Evolutionary conservation across 1,140 invertebrate genomes (phyloP).

Genomic region (Cydia splendana): DNA sequence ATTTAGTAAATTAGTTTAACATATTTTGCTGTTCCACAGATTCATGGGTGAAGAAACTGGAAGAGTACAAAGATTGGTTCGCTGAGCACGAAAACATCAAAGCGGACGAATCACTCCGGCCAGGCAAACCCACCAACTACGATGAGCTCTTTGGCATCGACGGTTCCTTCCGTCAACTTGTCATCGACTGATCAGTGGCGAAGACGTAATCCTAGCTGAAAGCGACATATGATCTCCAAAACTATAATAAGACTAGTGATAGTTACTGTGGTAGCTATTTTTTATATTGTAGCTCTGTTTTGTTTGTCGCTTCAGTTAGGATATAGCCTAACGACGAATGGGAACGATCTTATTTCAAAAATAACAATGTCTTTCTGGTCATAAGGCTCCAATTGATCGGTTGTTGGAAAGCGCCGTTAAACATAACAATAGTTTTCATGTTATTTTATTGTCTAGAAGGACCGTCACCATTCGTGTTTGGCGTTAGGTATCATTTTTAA

Average conservation of each 20-base stretch:
- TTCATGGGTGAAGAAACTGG: slow-evolving; percentile 87
- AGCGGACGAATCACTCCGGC: slow-evolving; percentile 87
- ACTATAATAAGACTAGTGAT: neutral
- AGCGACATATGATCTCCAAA: neutral
- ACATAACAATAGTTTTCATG: no score
- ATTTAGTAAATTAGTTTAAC: neutral
- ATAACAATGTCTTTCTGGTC: no score
- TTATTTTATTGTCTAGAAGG: neutral
- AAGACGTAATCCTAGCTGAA: neutral
- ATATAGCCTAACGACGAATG: neutral
- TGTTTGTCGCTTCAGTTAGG: slow-evolving; percentile 9
- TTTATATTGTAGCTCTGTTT: neutral
- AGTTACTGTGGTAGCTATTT: neutral
- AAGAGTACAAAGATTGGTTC: slow-evolving; percentile 89
- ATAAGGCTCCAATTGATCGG: no score
- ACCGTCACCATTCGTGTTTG: slow-evolving; percentile 2
- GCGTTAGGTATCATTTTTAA: neutral
- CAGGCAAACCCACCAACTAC: slow-evolving; percentile 82
- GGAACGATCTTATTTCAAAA: neutral
- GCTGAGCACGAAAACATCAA: slow-evolving; percentile 87
- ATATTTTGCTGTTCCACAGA: slow-evolving; percentile 70
- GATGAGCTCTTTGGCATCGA: slow-evolving; percentile 91
- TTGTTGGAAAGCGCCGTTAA: no score
- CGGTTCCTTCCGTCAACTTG: slow-evolving; percentile 89
- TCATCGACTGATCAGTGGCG: slow-evolving; percentile 83